Percentiles rank a stretch among this genome's conserved stretches.
phyloP scores from a whole-genome alignment of 2,113 vertebrate species.

The Anseranas semipalmata region DNA sequence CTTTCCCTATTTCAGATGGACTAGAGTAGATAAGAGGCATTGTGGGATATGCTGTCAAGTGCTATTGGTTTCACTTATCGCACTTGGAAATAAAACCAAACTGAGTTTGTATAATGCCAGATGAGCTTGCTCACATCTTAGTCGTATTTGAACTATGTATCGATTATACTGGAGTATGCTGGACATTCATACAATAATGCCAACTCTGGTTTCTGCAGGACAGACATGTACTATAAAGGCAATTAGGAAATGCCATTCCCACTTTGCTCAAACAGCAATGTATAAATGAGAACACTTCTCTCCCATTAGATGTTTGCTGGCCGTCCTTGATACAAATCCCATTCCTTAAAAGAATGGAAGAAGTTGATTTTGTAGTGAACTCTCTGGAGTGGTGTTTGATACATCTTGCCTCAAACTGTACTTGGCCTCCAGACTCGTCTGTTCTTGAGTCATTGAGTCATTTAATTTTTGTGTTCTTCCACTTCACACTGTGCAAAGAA shows the following conservation, averaged over 20 bases:
- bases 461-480: background rate
- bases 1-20: background rate
- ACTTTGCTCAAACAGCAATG: background rate
- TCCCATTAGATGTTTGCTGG: background rate
- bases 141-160: background rate
- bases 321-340: background rate
- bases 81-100: slow-evolving; percentile 12
- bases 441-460: background rate
- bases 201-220: background rate
- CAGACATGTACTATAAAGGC: background rate
- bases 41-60: background rate
- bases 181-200: background rate
- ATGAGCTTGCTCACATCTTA: slow-evolving; percentile 1
- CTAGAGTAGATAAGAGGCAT: background rate
- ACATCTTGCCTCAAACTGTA: background rate
- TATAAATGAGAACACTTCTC: background rate
- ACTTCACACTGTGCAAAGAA: background rate
- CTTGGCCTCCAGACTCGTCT: background rate
- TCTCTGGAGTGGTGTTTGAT: background rate
- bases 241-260: background rate
- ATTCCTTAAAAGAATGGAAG: background rate
- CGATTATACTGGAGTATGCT: background rate
- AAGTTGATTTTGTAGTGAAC: background rate
- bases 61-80: background rate
- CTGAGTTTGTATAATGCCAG: background rate